Conservation (phyloP, 2,113 vertebrate species). For the Lathamus discolor region DNA sequence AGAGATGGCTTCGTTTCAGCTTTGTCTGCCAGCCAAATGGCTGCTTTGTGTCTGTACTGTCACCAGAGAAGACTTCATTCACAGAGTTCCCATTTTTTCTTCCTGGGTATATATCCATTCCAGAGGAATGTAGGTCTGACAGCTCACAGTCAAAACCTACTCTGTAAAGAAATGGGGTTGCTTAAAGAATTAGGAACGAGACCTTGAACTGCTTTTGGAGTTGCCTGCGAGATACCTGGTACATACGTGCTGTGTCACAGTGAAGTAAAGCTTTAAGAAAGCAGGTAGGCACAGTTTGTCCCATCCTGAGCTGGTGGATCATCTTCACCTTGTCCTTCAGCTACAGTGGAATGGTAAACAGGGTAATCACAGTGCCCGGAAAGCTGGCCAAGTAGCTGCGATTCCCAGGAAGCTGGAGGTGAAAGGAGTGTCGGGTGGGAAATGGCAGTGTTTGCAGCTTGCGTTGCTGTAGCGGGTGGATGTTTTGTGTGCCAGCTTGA, state of each 20-base stretch:
- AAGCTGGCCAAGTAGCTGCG: neutral
- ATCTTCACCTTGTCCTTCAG: neutral
- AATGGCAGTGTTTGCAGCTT: neutral
- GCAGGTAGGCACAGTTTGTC: neutral
- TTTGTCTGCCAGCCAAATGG: neutral
- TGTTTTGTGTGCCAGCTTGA: neutral
- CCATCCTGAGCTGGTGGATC: neutral
- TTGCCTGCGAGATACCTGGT: neutral
- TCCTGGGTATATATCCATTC: neutral
- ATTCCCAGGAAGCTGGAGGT: neutral
- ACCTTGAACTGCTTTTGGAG: neutral
- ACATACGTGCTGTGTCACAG: neutral
- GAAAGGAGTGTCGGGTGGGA: neutral
- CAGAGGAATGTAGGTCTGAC: neutral
- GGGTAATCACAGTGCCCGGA: fast-evolving
- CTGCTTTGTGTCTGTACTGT: neutral
- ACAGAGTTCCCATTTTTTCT: neutral
- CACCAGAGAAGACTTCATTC: neutral
- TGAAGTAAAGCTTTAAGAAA: neutral
- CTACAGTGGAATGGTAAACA: fast-evolving
- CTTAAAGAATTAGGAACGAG: neutral
- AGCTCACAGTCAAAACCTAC: neutral
- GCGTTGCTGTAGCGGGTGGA: neutral
- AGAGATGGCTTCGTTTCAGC: neutral
- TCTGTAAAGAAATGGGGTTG: neutral